These are phyloP conservation scores for Cryptocheilus praepositus DNA, from an alignment of 2,888 invertebrate genomes.

Conservation along the genomic window DNA sequence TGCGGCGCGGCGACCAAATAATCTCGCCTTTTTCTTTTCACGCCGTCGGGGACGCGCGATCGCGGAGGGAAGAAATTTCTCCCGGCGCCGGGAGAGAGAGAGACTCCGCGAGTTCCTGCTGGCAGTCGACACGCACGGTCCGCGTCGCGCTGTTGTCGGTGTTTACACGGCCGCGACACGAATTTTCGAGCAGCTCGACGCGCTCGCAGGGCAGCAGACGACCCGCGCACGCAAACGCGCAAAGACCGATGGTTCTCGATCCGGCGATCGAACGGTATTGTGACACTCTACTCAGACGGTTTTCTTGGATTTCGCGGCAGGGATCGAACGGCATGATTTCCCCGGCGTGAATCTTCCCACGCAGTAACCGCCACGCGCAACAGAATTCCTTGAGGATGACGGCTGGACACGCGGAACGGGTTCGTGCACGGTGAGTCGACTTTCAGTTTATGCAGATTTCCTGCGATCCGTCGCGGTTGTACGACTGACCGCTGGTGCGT, in stretches of 20 bases:
- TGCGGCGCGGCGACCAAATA: neutral
- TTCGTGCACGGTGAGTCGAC: constrained; percentile 42
- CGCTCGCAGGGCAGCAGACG: constrained; percentile 2
- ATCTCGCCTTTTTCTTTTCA: neutral
- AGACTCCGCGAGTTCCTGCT: no score
- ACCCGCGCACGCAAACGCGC: neutral
- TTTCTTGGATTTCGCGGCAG: constrained; percentile 20
- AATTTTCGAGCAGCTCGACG: constrained; percentile 7
- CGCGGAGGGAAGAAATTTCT: neutral
- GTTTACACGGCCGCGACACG: constrained; percentile 19
- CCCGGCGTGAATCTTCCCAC: constrained; percentile 38
- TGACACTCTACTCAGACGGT: no score
- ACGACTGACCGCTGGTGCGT: no score
- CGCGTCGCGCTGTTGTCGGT: constrained; percentile 42
- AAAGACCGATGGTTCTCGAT: no score
- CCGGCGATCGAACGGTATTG: no score
- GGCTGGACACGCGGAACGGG: constrained; percentile 37
- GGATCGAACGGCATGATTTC: constrained; percentile 36
- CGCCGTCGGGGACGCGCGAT: neutral
- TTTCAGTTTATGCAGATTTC: neutral
- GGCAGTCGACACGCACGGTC: constrained; percentile 3
- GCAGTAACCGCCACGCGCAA: constrained; percentile 17
- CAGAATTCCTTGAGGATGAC: constrained; percentile 45
- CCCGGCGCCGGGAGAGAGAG: no score
- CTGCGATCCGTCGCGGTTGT: no score